Base-by-base conservation (phyloP, 2,113 vertebrate species). In the Microcebus tavaratra region DNA sequence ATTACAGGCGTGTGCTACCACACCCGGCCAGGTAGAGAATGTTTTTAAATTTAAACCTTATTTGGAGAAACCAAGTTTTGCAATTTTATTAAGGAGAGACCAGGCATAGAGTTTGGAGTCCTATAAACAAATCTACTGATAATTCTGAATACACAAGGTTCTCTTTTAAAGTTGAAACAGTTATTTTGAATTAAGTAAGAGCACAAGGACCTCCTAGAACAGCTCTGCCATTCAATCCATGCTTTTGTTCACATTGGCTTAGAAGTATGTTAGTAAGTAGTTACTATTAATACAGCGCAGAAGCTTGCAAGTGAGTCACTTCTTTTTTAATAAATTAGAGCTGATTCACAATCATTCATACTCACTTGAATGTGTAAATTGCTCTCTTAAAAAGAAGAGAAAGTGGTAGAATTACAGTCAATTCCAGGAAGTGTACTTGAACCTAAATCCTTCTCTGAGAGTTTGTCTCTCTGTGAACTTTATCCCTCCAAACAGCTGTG, bases 231-330 rank as follows among this genome's bases (percentile, higher is more conserved):
- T 50, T 90, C 61, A 67, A 11, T 23, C 39, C 8, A 5, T 59
- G 27, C 2, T 11, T 82, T 67, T 61, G 50, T 94, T 45, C 59
- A 55, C 23, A 42, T 7, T 21, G 7, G n/a, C 10, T 75, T 45
- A 88, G 76, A 95, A 68, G 67, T 4, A 0, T 80, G 50, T 83
- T 31, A 75, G 50, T 70, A 92, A 87, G 70, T 75, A 61, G 12
- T 78, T 50, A 36, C 84, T 84, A 59, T 95, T 75, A 81, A 85
- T 85, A 82, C 42, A 91, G n/a, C 50, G 36, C 31, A 91, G n/a
- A 21, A 50, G 14, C 42, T 87, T 73, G 17, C 9, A 21, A 42
- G 39, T 39, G 68, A 97, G 80, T 79, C 91, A 80, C 27, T 94
- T 80, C 39, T 42, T 65, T 73, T 86, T 85, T 81, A 59, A 25